Percentiles rank a stretch among this genome's conserved stretches.
phyloP scores from a whole-genome alignment of 1,140 invertebrate species.

The Gyrodactylus salaris region DNA sequence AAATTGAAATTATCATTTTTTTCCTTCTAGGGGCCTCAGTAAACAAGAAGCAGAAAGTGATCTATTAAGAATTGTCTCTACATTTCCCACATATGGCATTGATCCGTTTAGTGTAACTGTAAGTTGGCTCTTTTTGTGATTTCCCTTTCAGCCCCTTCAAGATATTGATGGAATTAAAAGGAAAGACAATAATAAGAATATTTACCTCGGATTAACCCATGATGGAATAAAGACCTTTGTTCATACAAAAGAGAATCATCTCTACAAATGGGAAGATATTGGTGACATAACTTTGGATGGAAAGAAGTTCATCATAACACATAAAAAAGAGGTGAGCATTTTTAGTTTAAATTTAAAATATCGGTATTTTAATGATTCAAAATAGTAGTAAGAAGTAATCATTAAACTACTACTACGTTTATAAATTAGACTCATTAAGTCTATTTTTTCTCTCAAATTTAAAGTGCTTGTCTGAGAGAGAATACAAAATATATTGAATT shows the following conservation, averaged over 20 bases:
- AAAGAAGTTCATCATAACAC: background rate
- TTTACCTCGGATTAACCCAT: background rate
- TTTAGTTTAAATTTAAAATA: no score
- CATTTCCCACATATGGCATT: background rate
- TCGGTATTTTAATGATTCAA: no score
- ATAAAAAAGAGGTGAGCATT: background rate
- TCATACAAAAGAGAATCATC: background rate
- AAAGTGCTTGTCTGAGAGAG: no score
- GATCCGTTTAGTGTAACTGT: background rate
- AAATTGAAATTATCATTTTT: background rate
- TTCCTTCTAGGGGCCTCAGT: background rate
- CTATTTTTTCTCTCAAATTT: no score
- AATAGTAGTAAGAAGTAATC: no score
- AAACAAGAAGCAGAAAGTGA: background rate
- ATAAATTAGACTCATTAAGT: no score
- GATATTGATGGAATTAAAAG: no score
- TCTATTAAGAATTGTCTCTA: background rate
- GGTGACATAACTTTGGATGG: background rate
- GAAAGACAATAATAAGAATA: no score
- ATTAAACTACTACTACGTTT: no score
- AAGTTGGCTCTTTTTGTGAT: no score
- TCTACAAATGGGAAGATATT: background rate
- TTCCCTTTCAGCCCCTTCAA: no score
- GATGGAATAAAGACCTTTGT: background rate
- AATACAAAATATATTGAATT: no score